These are phyloP conservation scores for Diloba caeruleocephala DNA, from an alignment of 2,888 invertebrate species.

Conservation along the genomic window DNA sequence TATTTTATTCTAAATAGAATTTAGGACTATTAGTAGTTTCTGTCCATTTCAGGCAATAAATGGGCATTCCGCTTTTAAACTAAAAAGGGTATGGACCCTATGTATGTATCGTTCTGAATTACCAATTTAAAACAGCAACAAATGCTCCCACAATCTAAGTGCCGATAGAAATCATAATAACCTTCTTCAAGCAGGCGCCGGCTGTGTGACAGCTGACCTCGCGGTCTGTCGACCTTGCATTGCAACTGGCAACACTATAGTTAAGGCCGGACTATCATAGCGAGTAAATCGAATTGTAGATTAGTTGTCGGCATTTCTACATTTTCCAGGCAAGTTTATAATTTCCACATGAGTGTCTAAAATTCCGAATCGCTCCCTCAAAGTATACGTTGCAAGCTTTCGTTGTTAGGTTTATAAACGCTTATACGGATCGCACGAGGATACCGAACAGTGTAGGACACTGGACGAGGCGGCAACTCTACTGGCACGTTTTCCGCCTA, in stretches of 20 bases:
- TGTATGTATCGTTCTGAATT: too few relatives aligned
- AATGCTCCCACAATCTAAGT: constrained; percentile 12
- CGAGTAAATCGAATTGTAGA: constrained; percentile 41
- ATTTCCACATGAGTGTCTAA: constrained; percentile 8
- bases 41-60: too few relatives aligned
- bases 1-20: too few relatives aligned
- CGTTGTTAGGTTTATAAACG: too few relatives aligned
- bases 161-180: constrained; percentile 33
- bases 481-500: too few relatives aligned
- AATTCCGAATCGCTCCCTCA: not conserved
- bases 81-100: too few relatives aligned
- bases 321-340: constrained; percentile 13
- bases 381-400: not conserved
- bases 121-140: not conserved
- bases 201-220: constrained; percentile 44
- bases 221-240: constrained; percentile 39
- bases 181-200: constrained; percentile 37
- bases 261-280: constrained; percentile 15
- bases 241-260: constrained; percentile 17
- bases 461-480: too few relatives aligned
- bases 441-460: too few relatives aligned
- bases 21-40: too few relatives aligned
- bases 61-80: too few relatives aligned
- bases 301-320: constrained; percentile 28
- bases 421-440: too few relatives aligned